Percentiles rank a stretch among this genome's conserved stretches.
Conservation (phyloP, 2,888 invertebrate genomes). For the Protophormia terraenovae region DNA sequence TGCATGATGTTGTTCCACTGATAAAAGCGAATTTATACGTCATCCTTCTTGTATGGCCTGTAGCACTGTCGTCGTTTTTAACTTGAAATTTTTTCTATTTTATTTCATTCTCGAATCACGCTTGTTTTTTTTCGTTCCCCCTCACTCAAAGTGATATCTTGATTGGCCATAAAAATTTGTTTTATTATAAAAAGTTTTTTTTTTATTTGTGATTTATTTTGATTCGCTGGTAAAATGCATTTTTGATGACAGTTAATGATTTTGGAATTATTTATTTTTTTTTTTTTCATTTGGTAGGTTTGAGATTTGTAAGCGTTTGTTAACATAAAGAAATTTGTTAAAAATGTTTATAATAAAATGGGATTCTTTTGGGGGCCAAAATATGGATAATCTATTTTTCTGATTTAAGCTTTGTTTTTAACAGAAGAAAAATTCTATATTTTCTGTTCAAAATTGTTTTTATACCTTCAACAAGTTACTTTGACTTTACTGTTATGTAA, state of each 20-base stretch:
- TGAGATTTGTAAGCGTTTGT: too few species aligned
- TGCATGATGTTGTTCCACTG: constrained; percentile 50
- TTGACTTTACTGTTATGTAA: too few species aligned
- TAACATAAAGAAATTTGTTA: too few species aligned
- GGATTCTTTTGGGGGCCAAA: too few species aligned
- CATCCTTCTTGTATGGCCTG: constrained; percentile 44
- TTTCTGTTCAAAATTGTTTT: too few species aligned
- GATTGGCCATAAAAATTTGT: constrained; percentile 74
- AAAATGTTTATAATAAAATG: too few species aligned
- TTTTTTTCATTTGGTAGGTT: too few species aligned
- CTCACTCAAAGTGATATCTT: constrained; percentile 63
- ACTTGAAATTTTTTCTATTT: constrained; percentile 1
- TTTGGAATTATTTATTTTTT: not conserved
- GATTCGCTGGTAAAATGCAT: constrained; percentile 73
- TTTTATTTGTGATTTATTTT: constrained; percentile 75
- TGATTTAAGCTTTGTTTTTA: too few species aligned
- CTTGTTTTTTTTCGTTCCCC: not conserved
- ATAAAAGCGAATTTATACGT: constrained; percentile 33
- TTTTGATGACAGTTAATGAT: constrained; percentile 78
- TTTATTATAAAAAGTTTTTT: constrained; percentile 43
- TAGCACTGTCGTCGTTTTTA: constrained; percentile 51
- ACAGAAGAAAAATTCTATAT: too few species aligned
- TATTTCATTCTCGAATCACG: constrained; percentile 40
- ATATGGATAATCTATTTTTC: too few species aligned
- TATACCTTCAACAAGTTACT: too few species aligned